Conservation (phyloP, 1,140 invertebrate genomes). For the Tetragonula clypearis region DNA sequence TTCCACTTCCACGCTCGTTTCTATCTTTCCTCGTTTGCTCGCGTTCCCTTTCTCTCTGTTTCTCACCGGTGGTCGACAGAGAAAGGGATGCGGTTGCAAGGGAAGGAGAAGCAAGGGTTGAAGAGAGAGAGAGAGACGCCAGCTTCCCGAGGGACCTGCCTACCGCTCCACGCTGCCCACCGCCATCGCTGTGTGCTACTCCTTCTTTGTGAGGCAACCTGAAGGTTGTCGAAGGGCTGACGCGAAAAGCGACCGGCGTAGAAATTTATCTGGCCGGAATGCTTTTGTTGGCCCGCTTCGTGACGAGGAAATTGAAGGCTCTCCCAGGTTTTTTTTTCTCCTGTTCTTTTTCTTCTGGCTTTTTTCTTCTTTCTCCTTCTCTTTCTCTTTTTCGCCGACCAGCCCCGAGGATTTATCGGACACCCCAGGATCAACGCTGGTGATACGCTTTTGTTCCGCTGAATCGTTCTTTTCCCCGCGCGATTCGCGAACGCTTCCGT, state of each 20-base stretch:
- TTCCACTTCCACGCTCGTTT: neutral
- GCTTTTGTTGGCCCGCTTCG: slow-evolving; percentile 45
- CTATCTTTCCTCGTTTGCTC: slow-evolving; percentile 15
- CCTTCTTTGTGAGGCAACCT: slow-evolving; percentile 58
- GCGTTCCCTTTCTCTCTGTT: neutral
- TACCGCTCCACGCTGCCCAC: slow-evolving; percentile 48
- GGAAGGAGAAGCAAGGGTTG: neutral
- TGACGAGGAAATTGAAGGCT: slow-evolving; percentile 38
- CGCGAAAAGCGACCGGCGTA: slow-evolving; percentile 54
- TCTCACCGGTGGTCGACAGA: neutral
- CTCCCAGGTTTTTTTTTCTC: neutral
- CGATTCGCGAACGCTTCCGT: neutral
- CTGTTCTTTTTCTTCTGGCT: neutral
- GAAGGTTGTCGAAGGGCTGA: slow-evolving; percentile 63
- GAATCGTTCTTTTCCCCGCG: neutral
- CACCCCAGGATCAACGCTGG: neutral
- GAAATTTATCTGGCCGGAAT: slow-evolving; percentile 51
- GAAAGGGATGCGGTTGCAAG: neutral
- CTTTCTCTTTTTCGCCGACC: neutral
- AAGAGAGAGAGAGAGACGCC: slow-evolving; percentile 35
- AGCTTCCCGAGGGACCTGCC: slow-evolving; percentile 67
- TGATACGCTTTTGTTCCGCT: slow-evolving; percentile 25
- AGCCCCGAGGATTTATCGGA: slow-evolving; percentile 13
- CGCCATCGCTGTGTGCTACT: slow-evolving; percentile 35
- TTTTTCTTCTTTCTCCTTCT: neutral